A percentile compares a stretch with the other conserved stretches of the same genome.
Evolutionary conservation across 2,113 vertebrate species (phyloP).

Genomic region (Engystomops pustulosus): DNA sequence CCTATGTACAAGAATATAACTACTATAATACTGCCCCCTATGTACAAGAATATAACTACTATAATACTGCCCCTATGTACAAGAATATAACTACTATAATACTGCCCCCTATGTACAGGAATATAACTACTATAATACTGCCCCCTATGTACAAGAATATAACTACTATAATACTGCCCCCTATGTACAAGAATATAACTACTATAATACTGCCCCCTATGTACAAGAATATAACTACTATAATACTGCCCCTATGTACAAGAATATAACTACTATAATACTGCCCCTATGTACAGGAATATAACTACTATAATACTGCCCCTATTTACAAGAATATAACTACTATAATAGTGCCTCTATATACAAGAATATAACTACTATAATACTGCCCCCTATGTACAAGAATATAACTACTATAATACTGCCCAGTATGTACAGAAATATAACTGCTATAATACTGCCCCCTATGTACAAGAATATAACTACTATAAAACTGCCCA

Average conservation of each 20-base stretch:
- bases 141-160: too few relatives aligned
- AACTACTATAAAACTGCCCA: constrained; percentile 2
- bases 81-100: too few relatives aligned
- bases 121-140: too few relatives aligned
- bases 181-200: too few relatives aligned
- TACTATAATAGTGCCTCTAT: background rate
- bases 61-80: too few relatives aligned
- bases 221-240: constrained; percentile 7
- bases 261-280: constrained; percentile 4
- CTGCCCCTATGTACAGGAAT: background rate
- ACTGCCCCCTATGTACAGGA: too few relatives aligned
- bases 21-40: too few relatives aligned
- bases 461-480: background rate
- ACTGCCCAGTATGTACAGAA: background rate
- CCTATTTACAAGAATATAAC: background rate
- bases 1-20: too few relatives aligned
- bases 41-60: too few relatives aligned
- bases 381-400: background rate
- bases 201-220: too few relatives aligned
- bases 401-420: constrained; percentile 10
- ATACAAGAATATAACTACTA: constrained; percentile 1
- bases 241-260: background rate
- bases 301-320: constrained; percentile 3
- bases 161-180: too few relatives aligned
- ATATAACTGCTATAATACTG: constrained; percentile 14